Evolutionary conservation across 2,888 invertebrate genomes (phyloP).

Genomic region (Trisateles emortualis): DNA sequence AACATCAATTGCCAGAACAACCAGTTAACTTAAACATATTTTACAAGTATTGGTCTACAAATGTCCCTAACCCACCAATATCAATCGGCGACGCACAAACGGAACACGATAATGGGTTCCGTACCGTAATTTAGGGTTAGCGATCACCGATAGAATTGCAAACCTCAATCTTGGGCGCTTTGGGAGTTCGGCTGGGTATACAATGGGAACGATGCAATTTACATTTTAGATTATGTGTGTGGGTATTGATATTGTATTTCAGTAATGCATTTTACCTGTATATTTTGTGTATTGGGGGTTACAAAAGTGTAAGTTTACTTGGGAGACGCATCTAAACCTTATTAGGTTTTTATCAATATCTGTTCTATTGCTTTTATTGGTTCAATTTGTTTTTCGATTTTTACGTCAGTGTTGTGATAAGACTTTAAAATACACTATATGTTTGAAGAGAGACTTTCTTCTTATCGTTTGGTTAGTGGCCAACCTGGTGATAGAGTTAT

Average conservation of each 20-base stretch:
- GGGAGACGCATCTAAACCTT: no score
- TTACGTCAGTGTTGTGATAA: no score
- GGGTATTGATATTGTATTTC: slow-evolving; percentile 11
- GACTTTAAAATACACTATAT: no score
- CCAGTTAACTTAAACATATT: slow-evolving; percentile 36
- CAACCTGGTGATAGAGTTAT: no score
- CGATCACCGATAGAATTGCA: slow-evolving; percentile 67
- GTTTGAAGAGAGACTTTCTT: no score
- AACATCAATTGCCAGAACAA: slow-evolving; percentile 4
- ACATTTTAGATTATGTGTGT: slow-evolving; percentile 23
- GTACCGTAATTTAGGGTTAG: slow-evolving; percentile 69
- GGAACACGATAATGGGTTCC: slow-evolving; percentile 59
- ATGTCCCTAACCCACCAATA: slow-evolving; percentile 56
- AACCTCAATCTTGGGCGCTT: slow-evolving; percentile 65
- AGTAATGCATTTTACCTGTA: background rate
- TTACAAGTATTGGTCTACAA: slow-evolving; percentile 41
- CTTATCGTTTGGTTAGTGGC: no score
- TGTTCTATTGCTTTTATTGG: no score
- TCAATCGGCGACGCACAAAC: slow-evolving; percentile 63
- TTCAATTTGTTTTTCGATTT: no score
- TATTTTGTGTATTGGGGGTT: background rate
- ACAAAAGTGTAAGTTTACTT: background rate
- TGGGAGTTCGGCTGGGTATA: slow-evolving; percentile 38
- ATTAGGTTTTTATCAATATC: no score
- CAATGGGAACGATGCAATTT: slow-evolving; percentile 44